phyloP scores from a whole-genome alignment of 2,888 invertebrate species.

The Aphidius colemani region DNA sequence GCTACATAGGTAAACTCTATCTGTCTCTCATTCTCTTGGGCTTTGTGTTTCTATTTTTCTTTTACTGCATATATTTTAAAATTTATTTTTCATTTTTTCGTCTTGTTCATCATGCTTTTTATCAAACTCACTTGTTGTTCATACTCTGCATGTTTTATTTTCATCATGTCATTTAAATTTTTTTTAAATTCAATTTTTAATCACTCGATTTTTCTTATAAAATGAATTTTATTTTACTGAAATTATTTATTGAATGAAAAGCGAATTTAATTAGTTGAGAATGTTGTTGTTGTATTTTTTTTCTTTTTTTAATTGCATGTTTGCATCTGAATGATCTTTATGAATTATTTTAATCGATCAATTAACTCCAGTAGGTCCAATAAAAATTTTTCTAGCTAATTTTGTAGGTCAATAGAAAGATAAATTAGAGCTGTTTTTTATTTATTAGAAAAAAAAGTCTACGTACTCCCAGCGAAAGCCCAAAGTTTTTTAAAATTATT shows the following conservation, averaged over 20 bases:
- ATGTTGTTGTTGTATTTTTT: background rate
- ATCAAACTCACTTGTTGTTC: background rate
- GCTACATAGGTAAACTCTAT: constrained; percentile 90
- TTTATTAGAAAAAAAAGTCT: too few species aligned
- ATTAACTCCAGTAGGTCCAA: too few species aligned
- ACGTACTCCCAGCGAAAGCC: too few species aligned
- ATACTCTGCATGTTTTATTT: constrained; percentile 2
- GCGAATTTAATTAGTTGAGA: constrained; percentile 25
- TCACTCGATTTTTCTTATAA: background rate
- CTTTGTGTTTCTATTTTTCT: constrained; percentile 35
- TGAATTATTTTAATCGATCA: too few species aligned
- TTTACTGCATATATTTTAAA: constrained; percentile 4
- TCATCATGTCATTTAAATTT: background rate
- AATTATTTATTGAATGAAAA: constrained; percentile 17
- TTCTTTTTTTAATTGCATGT: background rate
- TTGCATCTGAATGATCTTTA: background rate
- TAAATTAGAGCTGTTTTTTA: too few species aligned
- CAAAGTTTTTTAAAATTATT: too few species aligned
- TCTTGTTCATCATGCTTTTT: background rate
- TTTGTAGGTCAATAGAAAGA: too few species aligned
- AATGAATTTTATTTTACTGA: background rate
- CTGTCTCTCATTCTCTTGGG: constrained; percentile 49
- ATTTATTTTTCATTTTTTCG: background rate
- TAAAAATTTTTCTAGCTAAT: too few species aligned
- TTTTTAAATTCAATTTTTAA: background rate